Percentiles rank a stretch among this genome's conserved stretches.
Conservation (phyloP, 1,140 invertebrate species). For the Centruroides sculpturatus region DNA sequence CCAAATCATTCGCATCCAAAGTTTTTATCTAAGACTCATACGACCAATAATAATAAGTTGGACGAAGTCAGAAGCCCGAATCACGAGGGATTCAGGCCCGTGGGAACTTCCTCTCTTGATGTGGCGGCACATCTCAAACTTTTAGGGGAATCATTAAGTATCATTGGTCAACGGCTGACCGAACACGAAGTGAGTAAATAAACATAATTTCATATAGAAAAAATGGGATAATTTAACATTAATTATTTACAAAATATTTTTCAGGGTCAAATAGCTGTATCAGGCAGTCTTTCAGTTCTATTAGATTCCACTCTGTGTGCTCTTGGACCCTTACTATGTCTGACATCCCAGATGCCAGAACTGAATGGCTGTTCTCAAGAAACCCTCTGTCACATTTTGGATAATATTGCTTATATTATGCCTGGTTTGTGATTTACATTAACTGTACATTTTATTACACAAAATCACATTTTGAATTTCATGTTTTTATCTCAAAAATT, state of each 20-base stretch:
- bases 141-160: conserved; percentile 79
- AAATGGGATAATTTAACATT: neutral
- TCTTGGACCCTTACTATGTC: conserved; percentile 70
- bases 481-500: no score
- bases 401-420: conserved; percentile 95
- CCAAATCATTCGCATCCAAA: conserved; percentile 18
- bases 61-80: conserved; percentile 17
- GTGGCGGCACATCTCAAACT: conserved; percentile 84
- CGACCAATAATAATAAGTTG: neutral
- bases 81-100: conserved; percentile 30
- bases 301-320: conserved; percentile 88
- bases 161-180: conserved; percentile 80
- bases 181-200: conserved; percentile 58
- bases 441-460: neutral
- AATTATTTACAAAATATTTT: conserved; percentile 20
- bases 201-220: no score
- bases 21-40: neutral
- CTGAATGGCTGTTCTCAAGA: conserved; percentile 51
- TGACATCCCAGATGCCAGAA: conserved; percentile 69
- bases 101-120: conserved; percentile 70
- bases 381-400: conserved; percentile 58
- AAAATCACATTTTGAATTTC: no score
- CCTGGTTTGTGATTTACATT: conserved; percentile 56
- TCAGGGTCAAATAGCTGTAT: conserved; percentile 82
- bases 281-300: conserved; percentile 83